These are phyloP conservation scores for Barnardius zonarius DNA, from an alignment of 2,113 vertebrate species.

Conservation along the genomic window DNA sequence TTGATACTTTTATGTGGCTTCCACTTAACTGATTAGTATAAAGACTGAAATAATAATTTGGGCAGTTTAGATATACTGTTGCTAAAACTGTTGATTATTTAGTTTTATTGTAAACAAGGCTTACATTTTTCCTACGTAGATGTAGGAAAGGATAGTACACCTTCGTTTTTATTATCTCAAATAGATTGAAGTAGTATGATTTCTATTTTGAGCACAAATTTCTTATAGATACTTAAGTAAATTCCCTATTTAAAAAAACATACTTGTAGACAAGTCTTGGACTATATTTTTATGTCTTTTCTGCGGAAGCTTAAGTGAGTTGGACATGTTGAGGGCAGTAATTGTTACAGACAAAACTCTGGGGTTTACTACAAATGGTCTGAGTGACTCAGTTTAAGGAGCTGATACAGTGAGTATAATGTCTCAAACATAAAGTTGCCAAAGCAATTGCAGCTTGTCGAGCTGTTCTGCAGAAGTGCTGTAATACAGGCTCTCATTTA, in stretches of 20 bases:
- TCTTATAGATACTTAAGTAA: not conserved
- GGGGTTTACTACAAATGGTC: not conserved
- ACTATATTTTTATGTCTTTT: not conserved
- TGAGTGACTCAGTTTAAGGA: not conserved
- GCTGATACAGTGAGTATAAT: not conserved
- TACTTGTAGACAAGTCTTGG: not conserved
- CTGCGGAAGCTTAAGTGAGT: not conserved
- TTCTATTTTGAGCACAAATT: not conserved
- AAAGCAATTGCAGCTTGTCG: not conserved
- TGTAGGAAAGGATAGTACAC: not conserved
- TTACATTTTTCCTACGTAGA: not conserved
- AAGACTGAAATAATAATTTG: not conserved
- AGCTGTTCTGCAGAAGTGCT: not conserved
- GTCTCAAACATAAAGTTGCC: not conserved
- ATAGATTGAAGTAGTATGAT: not conserved
- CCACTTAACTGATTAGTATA: not conserved
- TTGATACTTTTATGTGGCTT: not conserved
- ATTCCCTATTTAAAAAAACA: not conserved
- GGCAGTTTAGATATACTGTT: not conserved
- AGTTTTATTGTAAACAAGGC: not conserved
- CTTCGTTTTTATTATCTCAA: not conserved
- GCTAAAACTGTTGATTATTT: not conserved
- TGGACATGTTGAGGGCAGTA: not conserved
- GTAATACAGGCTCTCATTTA: not conserved
- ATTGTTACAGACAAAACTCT: not conserved